Conservation (phyloP, 2,888 invertebrate species). For the Pilophorus perplexus region DNA sequence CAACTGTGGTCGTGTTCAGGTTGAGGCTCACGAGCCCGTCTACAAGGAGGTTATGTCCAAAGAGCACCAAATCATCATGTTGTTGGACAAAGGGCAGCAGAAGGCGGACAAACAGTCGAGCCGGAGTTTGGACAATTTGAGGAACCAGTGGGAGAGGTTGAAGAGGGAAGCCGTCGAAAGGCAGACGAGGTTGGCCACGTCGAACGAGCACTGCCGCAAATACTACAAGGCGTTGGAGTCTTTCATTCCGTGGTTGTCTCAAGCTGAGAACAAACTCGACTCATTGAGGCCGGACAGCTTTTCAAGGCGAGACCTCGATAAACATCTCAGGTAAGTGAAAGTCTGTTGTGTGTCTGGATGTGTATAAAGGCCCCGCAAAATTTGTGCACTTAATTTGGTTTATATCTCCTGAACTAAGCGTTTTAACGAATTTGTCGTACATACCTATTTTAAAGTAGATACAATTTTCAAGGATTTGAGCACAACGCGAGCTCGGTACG, state of each 20-base stretch:
- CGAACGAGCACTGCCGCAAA: conserved; percentile 78
- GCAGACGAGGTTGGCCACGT: conserved; percentile 58
- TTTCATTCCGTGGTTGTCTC: conserved; percentile 84
- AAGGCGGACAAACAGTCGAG: conserved; percentile 56
- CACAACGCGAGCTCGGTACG: too few relatives aligned
- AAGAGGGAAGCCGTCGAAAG: conserved; percentile 84
- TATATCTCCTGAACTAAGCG: too few relatives aligned
- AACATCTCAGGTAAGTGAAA: conserved; percentile 82
- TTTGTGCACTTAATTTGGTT: too few relatives aligned
- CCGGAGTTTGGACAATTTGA: conserved; percentile 57
- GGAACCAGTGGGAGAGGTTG: conserved; percentile 81
- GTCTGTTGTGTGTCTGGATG: too few relatives aligned
- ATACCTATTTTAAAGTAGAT: too few relatives aligned
- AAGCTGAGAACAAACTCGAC: conserved; percentile 80
- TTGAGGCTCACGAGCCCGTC: conserved; percentile 70
- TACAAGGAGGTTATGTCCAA: conserved; percentile 84
- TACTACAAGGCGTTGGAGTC: conserved; percentile 81
- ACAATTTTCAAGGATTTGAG: too few relatives aligned
- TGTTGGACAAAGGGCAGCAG: conserved; percentile 76
- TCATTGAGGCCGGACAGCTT: conserved; percentile 74
- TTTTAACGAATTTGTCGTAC: too few relatives aligned
- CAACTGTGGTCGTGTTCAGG: conserved; percentile 56
- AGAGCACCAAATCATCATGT: conserved; percentile 91
- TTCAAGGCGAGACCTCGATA: conserved; percentile 81
- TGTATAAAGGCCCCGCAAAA: too few relatives aligned